phyloP scores from a whole-genome alignment of 2,797 vertebrate species.

The Natrix natrix region DNA sequence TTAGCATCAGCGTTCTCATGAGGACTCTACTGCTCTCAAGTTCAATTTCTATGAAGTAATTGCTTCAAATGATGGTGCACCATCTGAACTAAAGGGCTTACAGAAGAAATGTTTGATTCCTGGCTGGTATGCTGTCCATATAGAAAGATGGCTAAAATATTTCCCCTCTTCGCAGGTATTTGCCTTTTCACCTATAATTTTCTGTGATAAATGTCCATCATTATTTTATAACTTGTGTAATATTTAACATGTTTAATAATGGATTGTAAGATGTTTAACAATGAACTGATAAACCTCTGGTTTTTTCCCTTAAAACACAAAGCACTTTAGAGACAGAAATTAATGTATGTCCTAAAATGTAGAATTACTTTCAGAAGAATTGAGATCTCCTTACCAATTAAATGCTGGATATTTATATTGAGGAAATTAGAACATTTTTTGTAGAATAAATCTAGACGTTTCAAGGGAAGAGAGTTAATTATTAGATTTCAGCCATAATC shows the following conservation, averaged over 20 bases:
- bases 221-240: not conserved
- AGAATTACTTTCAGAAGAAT: not conserved
- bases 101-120: conserved; percentile 88
- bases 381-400: not conserved
- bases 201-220: not conserved
- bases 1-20: conserved; percentile 93
- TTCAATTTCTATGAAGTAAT: conserved; percentile 95
- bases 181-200: not conserved
- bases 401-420: not conserved
- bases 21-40: conserved; percentile 85
- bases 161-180: conserved; percentile 89
- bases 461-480: not conserved
- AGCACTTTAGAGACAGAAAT: not conserved
- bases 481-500: not conserved
- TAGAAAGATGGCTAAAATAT: conserved; percentile 88
- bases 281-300: conserved; percentile 1
- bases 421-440: not conserved
- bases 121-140: conserved; percentile 87
- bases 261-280: conserved; percentile 13
- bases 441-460: not conserved
- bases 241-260: conserved; percentile 20
- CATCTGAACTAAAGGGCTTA: conserved; percentile 80
- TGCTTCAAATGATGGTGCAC: conserved; percentile 75
- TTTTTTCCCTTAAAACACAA: not conserved
- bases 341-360: not conserved